Evolutionary conservation across 2,888 invertebrate genomes (phyloP).

Genomic region (Silvanus unidentatus): DNA sequence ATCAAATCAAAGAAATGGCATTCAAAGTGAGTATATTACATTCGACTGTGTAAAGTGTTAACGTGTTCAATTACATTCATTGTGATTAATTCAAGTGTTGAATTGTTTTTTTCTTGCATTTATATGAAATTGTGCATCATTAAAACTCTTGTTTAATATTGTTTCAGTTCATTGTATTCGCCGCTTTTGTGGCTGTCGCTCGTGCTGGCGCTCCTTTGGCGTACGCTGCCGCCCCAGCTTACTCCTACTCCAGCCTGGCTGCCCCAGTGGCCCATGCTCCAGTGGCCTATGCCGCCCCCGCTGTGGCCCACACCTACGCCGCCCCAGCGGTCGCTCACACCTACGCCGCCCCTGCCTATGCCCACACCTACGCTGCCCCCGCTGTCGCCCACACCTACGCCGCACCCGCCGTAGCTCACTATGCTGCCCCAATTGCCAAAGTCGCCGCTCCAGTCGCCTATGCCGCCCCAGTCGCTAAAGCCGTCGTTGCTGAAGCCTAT

Average conservation of each 20-base stretch:
- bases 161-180: constrained; percentile 30
- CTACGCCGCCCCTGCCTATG: constrained; percentile 19
- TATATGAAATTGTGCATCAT: background rate
- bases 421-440: constrained; percentile 6
- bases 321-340: constrained; percentile 8
- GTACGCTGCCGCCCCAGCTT: constrained; percentile 20
- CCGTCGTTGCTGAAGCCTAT: constrained; percentile 22
- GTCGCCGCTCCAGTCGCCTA: constrained; percentile 15
- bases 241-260: constrained; percentile 20
- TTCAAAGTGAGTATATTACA: constrained; percentile 26
- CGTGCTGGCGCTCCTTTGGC: constrained; percentile 27
- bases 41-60: background rate
- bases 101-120: too few relatives aligned
- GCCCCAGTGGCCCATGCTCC: constrained; percentile 17
- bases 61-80: too few relatives aligned
- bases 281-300: constrained; percentile 20
- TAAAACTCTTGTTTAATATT: background rate
- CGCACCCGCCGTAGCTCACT: constrained; percentile 21
- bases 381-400: constrained; percentile 11
- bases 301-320: constrained; percentile 12
- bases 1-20: constrained; percentile 22
- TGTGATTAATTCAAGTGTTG: background rate
- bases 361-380: constrained; percentile 15
- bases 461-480: constrained; percentile 25
- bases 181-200: constrained; percentile 28